Evolutionary conservation across 2,797 vertebrate species (phyloP).

Genomic region (Falco concolor): DNA sequence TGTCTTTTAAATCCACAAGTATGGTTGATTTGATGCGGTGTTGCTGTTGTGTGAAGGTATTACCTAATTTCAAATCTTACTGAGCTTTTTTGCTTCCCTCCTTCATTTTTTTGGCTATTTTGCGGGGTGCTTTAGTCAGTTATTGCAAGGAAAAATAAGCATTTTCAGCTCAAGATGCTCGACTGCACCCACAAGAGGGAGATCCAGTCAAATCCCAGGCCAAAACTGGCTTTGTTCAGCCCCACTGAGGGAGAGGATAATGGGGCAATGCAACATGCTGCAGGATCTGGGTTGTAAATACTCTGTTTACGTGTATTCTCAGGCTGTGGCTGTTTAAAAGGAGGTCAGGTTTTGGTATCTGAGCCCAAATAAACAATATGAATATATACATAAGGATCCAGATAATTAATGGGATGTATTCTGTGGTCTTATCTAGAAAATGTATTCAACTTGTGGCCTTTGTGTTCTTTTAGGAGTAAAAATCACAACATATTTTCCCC

Average conservation of each 20-base stretch:
- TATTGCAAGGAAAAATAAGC: neutral
- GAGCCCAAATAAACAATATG: constrained; percentile 43
- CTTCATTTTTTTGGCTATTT: neutral
- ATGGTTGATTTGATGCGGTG: neutral
- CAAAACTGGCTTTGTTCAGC: neutral
- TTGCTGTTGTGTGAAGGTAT: neutral
- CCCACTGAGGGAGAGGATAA: neutral
- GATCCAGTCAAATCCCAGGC: neutral
- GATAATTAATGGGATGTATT: constrained; percentile 40
- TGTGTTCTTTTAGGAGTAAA: neutral
- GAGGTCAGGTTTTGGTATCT: constrained; percentile 49
- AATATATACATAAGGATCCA: neutral
- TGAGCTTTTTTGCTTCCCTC: neutral
- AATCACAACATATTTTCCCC: neutral
- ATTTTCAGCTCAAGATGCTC: neutral
- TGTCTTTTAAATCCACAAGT: neutral
- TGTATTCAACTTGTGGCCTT: constrained; percentile 13
- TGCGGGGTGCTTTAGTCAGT: neutral
- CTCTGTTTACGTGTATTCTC: neutral
- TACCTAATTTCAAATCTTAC: neutral
- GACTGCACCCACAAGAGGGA: neutral
- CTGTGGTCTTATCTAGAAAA: constrained; percentile 34
- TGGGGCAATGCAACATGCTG: neutral
- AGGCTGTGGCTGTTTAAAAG: constrained; percentile 1
- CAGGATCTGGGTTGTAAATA: neutral